Conservation (phyloP, 2,888 invertebrate species). For the Chloromyia formosa region DNA sequence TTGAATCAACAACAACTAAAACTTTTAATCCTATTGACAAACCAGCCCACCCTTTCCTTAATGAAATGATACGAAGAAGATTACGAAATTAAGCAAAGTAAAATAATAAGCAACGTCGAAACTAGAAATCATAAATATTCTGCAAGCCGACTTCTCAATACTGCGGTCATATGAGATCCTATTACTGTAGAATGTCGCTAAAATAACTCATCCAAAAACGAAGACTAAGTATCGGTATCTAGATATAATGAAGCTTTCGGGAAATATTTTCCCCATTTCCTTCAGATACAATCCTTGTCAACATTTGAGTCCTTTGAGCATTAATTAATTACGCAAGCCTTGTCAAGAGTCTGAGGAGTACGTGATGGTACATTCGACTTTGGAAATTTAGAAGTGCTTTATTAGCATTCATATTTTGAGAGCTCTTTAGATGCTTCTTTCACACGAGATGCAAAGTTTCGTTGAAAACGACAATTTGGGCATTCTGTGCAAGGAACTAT, state of each 20-base stretch:
- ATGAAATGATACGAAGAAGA: background rate
- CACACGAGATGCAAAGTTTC: too few relatives aligned
- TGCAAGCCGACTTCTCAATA: too few relatives aligned
- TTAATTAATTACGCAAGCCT: conserved; percentile 38
- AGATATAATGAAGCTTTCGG: background rate
- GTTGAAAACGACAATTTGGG: too few relatives aligned
- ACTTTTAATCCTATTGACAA: conserved; percentile 21
- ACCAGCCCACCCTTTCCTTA: background rate
- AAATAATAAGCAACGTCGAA: too few relatives aligned
- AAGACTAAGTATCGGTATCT: background rate
- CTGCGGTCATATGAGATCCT: too few relatives aligned
- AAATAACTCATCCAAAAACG: background rate
- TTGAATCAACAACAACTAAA: background rate
- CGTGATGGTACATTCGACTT: conserved; percentile 36
- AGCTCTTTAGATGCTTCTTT: too few relatives aligned
- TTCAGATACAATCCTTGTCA: conserved; percentile 18
- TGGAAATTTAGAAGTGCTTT: conserved; percentile 24
- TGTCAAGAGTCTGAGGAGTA: conserved; percentile 16
- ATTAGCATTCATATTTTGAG: conserved; percentile 37
- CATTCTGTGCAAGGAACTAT: too few relatives aligned
- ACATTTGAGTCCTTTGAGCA: conserved; percentile 17
- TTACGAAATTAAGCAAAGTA: too few relatives aligned
- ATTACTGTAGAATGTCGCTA: too few relatives aligned
- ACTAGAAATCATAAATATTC: too few relatives aligned
- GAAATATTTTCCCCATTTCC: conserved; percentile 5